A percentile compares a stretch with the other conserved stretches of the same genome.
Conservation (phyloP, 2,113 vertebrate species). For the Tauraco erythrolophus region DNA sequence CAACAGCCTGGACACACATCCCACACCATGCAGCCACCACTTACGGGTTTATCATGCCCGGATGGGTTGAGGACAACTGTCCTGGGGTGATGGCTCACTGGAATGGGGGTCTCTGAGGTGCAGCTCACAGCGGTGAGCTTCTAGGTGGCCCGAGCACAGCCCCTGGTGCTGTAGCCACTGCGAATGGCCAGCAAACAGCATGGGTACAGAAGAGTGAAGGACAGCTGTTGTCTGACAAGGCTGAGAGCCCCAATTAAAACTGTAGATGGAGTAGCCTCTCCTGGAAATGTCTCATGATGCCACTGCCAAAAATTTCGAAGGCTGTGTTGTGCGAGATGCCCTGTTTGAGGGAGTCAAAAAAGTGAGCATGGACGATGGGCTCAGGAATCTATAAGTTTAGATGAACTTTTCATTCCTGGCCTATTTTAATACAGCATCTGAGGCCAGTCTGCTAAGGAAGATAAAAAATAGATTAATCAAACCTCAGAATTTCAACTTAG, state of each 20-base stretch:
- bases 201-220: neutral
- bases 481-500: neutral
- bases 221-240: fast-evolving
- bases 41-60: fast-evolving
- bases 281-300: neutral
- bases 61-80: neutral
- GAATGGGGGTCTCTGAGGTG: neutral
- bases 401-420: neutral
- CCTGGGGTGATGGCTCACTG: neutral
- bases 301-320: neutral
- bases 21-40: neutral
- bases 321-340: fast-evolving
- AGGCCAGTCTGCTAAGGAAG: neutral
- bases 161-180: neutral
- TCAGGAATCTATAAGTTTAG: neutral
- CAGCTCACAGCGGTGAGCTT: neutral
- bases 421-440: neutral
- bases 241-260: neutral
- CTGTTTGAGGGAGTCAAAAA: neutral
- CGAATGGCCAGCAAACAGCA: neutral
- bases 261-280: neutral
- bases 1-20: neutral
- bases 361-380: fast-evolving
- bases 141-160: neutral
- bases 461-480: neutral